These are phyloP conservation scores for Platycheirus albimanus DNA, from an alignment of 2,888 invertebrate species.

Conservation along the genomic window DNA sequence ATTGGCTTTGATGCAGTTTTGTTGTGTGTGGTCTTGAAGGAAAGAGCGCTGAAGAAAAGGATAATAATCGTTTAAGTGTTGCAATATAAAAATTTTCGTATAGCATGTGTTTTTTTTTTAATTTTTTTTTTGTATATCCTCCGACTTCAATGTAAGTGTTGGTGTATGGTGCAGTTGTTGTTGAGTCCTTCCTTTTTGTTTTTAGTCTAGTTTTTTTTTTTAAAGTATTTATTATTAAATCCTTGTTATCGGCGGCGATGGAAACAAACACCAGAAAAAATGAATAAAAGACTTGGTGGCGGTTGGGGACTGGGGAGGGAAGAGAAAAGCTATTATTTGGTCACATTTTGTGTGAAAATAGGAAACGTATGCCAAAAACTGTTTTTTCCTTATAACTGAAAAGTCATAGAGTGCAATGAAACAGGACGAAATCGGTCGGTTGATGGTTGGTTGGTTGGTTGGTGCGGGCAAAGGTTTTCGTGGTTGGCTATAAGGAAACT, in stretches of 20 bases:
- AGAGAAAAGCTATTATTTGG: slow-evolving; percentile 59
- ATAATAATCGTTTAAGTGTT: slow-evolving; percentile 73
- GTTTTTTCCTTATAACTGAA: slow-evolving; percentile 17
- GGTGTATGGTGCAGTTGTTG: slow-evolving; percentile 27
- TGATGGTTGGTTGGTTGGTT: background rate
- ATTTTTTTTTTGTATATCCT: slow-evolving; percentile 18
- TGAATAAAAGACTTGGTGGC: slow-evolving; percentile 13
- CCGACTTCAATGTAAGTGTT: background rate
- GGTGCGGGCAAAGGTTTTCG: background rate
- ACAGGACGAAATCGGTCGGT: slow-evolving; percentile 2
- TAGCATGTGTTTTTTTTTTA: slow-evolving; percentile 52
- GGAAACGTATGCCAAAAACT: slow-evolving; percentile 57
- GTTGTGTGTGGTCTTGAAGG: slow-evolving; percentile 57
- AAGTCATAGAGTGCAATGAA: slow-evolving; percentile 17
- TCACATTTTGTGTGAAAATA: slow-evolving; percentile 68
- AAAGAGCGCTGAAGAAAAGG: slow-evolving; percentile 30
- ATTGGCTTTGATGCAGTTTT: slow-evolving; percentile 73
- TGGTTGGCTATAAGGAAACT: slow-evolving; percentile 40
- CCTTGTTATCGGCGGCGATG: slow-evolving; percentile 58
- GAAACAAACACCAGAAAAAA: slow-evolving; percentile 28
- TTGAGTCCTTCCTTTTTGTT: slow-evolving; percentile 15
- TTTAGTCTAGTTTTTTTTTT: background rate
- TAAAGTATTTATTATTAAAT: slow-evolving; percentile 69
- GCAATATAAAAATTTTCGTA: slow-evolving; percentile 60
- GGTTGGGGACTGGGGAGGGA: slow-evolving; percentile 1